Percentiles rank a stretch among this genome's conserved stretches.
phyloP scores from a whole-genome alignment of 2,888 invertebrate genomes.

The Rhodophaea formosa region DNA sequence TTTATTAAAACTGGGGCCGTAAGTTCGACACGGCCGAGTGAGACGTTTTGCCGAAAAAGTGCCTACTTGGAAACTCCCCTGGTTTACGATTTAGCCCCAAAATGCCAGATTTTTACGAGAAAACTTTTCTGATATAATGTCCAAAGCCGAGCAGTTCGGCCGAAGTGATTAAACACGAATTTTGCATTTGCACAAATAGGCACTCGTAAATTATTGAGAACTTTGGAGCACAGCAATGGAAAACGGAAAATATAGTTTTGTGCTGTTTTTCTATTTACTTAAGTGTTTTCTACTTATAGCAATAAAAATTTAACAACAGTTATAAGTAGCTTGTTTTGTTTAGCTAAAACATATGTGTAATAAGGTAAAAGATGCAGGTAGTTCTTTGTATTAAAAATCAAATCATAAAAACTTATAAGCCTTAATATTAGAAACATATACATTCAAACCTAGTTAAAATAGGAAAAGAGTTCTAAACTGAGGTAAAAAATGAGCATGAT shows the following conservation, averaged over 20 bases:
- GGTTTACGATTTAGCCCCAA: constrained; percentile 57
- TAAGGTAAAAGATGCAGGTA: too few species aligned
- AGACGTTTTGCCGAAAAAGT: constrained; percentile 54
- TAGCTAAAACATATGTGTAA: too few species aligned
- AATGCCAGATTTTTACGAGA: constrained; percentile 63
- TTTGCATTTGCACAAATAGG: constrained; percentile 56
- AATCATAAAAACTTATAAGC: too few species aligned
- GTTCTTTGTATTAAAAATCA: too few species aligned
- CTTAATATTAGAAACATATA: too few species aligned
- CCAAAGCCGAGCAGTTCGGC: constrained; percentile 39
- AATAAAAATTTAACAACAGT: too few species aligned
- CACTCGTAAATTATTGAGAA: constrained; percentile 41
- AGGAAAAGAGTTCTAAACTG: too few species aligned
- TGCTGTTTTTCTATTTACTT: background rate
- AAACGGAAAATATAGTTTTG: background rate
- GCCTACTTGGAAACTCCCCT: constrained; percentile 46
- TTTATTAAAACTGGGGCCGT: constrained; percentile 62
- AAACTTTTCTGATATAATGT: constrained; percentile 63
- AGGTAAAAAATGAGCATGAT: too few species aligned
- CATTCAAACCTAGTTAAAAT: too few species aligned
- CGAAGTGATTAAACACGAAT: constrained; percentile 55
- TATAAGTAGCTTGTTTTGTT: too few species aligned
- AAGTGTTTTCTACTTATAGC: too few species aligned
- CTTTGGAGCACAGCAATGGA: constrained; percentile 28
- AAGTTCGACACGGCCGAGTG: constrained; percentile 51